phyloP scores from a whole-genome alignment of 2,797 vertebrate genomes.

The Gallinago nigripennis region DNA sequence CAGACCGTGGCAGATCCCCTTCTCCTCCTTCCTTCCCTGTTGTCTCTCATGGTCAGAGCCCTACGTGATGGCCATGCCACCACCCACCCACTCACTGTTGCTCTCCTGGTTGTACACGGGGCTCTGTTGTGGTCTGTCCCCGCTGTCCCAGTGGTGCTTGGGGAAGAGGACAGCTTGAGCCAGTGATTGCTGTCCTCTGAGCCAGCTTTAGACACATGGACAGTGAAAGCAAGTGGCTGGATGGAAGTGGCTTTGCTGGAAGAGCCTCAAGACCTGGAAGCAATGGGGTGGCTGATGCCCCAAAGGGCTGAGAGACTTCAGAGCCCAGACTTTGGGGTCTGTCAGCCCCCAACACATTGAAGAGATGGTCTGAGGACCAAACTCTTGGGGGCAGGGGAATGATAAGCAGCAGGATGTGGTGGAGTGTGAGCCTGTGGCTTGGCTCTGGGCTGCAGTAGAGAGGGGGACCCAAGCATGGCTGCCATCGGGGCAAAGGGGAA shows the following conservation, averaged over 20 bases:
- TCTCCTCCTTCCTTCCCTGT: no score
- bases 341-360: rapidly evolving
- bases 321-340: not conserved
- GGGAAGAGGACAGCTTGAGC: not conserved
- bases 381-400: no score
- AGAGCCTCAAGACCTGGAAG: not conserved
- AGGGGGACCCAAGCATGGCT: rapidly evolving
- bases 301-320: not conserved
- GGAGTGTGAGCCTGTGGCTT: not conserved
- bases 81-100: rapidly evolving
- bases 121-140: rapidly evolving
- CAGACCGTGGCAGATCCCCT: rapidly evolving
- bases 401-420: rapidly evolving
- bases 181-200: not conserved
- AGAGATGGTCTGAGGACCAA: not conserved
- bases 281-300: rapidly evolving
- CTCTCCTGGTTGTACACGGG: rapidly evolving
- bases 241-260: not conserved
- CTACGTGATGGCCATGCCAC: rapidly evolving
- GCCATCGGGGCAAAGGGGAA: rapidly evolving
- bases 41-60: not conserved
- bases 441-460: not conserved
- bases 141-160: not conserved
- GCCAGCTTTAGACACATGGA: not conserved
- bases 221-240: not conserved